These are phyloP conservation scores for Enteromius mattozi DNA, from an alignment of 2,797 vertebrate species.

Conservation along the genomic window DNA sequence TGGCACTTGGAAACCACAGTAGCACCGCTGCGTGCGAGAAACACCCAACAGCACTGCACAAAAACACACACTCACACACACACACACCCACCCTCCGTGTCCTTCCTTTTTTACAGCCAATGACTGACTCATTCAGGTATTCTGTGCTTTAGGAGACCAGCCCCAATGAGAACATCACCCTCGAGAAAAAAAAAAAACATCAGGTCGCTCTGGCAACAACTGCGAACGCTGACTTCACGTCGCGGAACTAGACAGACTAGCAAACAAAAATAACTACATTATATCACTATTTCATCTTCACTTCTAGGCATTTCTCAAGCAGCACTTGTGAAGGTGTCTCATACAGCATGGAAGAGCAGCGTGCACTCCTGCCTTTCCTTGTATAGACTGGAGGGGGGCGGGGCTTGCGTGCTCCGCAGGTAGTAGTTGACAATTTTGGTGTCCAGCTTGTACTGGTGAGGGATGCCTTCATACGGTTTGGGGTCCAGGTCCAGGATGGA, in stretches of 20 bases:
- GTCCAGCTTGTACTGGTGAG: conserved; percentile 90
- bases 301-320: conserved; percentile 49
- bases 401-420: conserved; percentile 81
- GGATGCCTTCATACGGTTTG: conserved; percentile 92
- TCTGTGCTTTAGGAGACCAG: conserved; percentile 50
- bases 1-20: conserved; percentile 53
- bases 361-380: conserved; percentile 89
- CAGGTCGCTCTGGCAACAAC: not conserved
- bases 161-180: conserved; percentile 31
- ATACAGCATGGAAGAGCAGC: conserved; percentile 91
- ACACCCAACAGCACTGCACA: conserved; percentile 15
- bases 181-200: not conserved
- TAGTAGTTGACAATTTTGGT: conserved; percentile 92
- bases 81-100: conserved; percentile 13
- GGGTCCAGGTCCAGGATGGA: conserved; percentile 96
- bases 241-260: conserved; percentile 41
- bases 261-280: conserved; percentile 19
- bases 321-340: conserved; percentile 55
- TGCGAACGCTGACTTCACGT: conserved; percentile 57
- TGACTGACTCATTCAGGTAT: conserved; percentile 31
- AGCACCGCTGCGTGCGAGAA: conserved; percentile 10
- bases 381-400: conserved; percentile 75
- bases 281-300: conserved; percentile 28
- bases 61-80: conserved; percentile 4
- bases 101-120: conserved; percentile 17